Conservation (phyloP, 2,797 vertebrate genomes). For the Falco rusticolus region DNA sequence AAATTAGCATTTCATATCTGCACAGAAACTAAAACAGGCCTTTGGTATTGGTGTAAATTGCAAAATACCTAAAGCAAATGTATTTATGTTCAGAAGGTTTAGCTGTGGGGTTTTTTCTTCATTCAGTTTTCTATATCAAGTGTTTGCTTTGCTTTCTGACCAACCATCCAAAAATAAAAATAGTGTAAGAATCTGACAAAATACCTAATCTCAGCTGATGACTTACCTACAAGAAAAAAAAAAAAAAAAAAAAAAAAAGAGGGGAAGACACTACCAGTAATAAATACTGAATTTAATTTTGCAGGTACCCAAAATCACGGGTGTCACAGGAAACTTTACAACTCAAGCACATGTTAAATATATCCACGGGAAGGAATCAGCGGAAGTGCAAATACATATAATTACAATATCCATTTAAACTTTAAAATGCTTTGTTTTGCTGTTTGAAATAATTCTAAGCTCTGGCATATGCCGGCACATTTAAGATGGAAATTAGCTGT, state of each 20-base stretch:
- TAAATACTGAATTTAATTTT: neutral
- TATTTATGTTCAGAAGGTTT: neutral
- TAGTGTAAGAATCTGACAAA: neutral
- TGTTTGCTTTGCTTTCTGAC: slow-evolving; percentile 32
- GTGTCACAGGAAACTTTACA: neutral
- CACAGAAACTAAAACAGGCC: neutral
- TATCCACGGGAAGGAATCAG: slow-evolving; percentile 7
- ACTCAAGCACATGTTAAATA: slow-evolving; percentile 26
- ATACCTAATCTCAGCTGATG: neutral
- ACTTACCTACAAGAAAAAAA: neutral
- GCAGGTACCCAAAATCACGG: neutral
- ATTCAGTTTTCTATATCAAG: neutral
- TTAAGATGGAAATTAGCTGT: neutral
- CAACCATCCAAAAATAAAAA: neutral
- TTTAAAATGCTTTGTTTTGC: neutral
- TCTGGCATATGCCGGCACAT: neutral
- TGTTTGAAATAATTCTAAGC: slow-evolving; percentile 7
- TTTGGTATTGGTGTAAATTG: neutral
- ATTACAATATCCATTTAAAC: slow-evolving; percentile 31
- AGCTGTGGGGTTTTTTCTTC: neutral
- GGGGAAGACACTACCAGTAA: neutral
- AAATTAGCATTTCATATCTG: neutral
- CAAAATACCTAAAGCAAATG: neutral
- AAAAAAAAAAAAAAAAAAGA: too few relatives aligned
- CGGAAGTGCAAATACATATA: slow-evolving; percentile 22